A percentile compares a stretch with the other conserved stretches of the same genome.
phyloP scores from a whole-genome alignment of 2,888 invertebrate species.

The Trisateles emortualis region DNA sequence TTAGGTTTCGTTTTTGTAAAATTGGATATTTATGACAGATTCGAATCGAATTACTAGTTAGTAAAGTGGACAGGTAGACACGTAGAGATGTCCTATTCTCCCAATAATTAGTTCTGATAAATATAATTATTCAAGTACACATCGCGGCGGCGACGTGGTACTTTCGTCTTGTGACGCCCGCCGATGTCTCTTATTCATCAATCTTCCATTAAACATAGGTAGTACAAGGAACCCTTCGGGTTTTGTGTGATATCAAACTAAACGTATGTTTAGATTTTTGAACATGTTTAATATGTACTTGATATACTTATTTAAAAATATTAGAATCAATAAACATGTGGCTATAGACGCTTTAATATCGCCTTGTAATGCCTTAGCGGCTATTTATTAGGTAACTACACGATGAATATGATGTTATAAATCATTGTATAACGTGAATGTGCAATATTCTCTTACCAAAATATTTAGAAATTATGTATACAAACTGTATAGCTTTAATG shows the following conservation, averaged over 20 bases:
- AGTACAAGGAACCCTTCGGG: conserved; percentile 33
- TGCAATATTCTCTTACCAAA: conserved; percentile 85
- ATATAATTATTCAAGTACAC: background rate
- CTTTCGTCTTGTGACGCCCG: conserved; percentile 8
- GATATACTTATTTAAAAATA: conserved; percentile 33
- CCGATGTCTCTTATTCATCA: conserved; percentile 26
- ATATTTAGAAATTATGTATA: conserved; percentile 84
- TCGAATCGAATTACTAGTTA: conserved; percentile 14
- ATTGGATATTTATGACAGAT: conserved; percentile 27
- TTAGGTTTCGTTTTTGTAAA: conserved; percentile 29
- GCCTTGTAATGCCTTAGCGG: conserved; percentile 77
- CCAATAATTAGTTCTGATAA: conserved; percentile 20
- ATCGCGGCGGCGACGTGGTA: background rate
- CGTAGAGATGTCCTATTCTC: conserved; percentile 17
- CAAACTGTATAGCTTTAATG: conserved; percentile 85
- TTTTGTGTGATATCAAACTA: conserved; percentile 49
- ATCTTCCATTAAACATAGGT: conserved; percentile 49
- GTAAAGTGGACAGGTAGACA: conserved; percentile 19
- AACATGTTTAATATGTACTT: conserved; percentile 33
- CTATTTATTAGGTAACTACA: conserved; percentile 60
- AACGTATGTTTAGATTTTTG: conserved; percentile 41
- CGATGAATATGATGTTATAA: conserved; percentile 54
- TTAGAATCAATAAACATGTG: conserved; percentile 49
- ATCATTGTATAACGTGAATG: conserved; percentile 70
- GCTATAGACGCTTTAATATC: conserved; percentile 68